Percentiles rank a stretch among this genome's conserved stretches.
These are phyloP conservation scores for Pseudochaenichthys georgianus DNA, from an alignment of 2,797 vertebrate species.

Conservation along the genomic window DNA sequence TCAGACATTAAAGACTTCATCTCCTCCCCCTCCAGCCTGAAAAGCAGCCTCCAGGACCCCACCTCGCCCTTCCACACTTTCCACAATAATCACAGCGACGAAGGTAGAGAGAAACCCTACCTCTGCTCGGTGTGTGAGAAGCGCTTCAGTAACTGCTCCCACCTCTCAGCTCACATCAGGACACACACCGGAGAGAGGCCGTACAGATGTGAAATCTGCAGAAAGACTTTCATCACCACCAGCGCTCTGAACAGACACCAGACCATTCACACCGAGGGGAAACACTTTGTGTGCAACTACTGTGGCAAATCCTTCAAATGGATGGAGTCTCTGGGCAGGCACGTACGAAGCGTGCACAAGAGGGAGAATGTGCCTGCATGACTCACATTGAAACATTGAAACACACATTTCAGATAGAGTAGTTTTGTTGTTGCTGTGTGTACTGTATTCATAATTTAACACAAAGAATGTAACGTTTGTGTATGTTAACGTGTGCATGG, in stretches of 20 bases:
- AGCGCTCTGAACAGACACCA: conserved; percentile 81
- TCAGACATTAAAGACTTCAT: conserved; percentile 76
- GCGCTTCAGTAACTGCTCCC: conserved; percentile 79
- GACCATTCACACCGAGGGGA: conserved; percentile 81
- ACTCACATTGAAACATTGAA: conserved; percentile 8
- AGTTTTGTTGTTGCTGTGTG: conserved; percentile 4
- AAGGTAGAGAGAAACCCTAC: conserved; percentile 74
- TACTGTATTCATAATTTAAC: conserved; percentile 2
- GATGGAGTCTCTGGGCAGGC: conserved; percentile 80
- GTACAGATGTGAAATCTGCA: conserved; percentile 78
- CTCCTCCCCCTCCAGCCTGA: conserved; percentile 54
- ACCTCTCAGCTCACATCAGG: conserved; percentile 80
- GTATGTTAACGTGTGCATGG: conserved; percentile 38
- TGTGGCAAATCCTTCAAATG: conserved; percentile 80
- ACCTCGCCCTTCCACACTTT: conserved; percentile 66
- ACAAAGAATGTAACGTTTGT: conserved; percentile 25
- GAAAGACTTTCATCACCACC: conserved; percentile 79
- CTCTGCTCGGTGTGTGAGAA: conserved; percentile 79
- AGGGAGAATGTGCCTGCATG: conserved; percentile 55
- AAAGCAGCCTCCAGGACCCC: conserved; percentile 57
- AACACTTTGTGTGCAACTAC: conserved; percentile 72
- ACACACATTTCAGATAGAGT: neutral
- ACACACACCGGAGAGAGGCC: conserved; percentile 82
- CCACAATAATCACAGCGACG: conserved; percentile 57
- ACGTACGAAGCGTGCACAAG: conserved; percentile 73